phyloP scores from a whole-genome alignment of 2,113 vertebrate genomes.

The Plotosus lineatus region DNA sequence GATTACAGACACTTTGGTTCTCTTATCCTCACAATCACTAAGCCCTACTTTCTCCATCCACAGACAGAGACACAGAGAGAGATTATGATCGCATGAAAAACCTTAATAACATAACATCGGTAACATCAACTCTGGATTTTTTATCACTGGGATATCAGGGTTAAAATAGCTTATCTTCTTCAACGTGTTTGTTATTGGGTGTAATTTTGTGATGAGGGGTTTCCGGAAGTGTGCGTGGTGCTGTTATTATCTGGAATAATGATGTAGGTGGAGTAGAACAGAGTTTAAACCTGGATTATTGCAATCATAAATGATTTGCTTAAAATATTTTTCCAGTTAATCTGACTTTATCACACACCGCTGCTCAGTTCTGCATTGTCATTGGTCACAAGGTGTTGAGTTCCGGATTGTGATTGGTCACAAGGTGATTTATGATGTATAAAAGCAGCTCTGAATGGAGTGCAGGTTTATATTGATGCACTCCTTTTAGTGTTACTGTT shows the following conservation, averaged over 20 bases:
- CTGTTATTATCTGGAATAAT: background rate
- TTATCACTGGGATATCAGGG: background rate
- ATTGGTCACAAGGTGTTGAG: no score
- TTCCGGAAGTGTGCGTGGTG: background rate
- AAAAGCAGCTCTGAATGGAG: background rate
- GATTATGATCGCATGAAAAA: background rate
- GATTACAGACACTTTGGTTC: constrained; percentile 51
- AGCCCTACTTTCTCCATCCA: constrained; percentile 37
- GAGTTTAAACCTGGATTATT: background rate
- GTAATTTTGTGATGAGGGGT: constrained; percentile 22
- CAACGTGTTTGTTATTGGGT: background rate
- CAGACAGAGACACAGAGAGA: background rate
- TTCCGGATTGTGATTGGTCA: background rate
- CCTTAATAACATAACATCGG: background rate
- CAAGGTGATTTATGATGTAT: background rate
- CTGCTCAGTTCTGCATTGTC: no score
- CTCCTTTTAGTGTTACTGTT: background rate
- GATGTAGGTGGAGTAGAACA: background rate
- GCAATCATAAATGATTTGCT: background rate
- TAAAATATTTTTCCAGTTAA: background rate
- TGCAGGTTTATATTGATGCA: background rate
- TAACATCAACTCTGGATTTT: background rate
- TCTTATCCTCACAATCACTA: constrained; percentile 40
- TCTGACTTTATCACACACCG: no score
- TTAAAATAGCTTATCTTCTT: background rate